Base-by-base conservation (phyloP, 2,113 vertebrate species). In the Tretioscincus oriximinensis region DNA sequence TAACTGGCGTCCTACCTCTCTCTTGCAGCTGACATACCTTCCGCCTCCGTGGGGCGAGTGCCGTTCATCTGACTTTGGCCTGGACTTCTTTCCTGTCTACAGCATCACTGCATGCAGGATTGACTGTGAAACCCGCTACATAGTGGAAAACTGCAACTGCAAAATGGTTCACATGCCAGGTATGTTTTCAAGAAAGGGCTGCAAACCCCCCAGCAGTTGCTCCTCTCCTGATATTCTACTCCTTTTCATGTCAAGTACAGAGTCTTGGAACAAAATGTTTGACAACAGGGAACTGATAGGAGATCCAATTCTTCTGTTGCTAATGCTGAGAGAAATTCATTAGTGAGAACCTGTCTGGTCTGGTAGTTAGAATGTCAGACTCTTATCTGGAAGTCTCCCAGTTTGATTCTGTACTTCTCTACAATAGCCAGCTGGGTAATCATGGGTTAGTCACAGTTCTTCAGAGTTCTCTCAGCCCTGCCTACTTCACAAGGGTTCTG, bases 141-240 rank as follows among this genome's bases (percentile, higher is more conserved):
- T 99, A 1, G 97, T 99, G 85, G 98, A 99, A 88, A 99, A 99
- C 91, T 99, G 98, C 94, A 99, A 99, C 95, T 99, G 98, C 94
- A 97, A 94, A 83, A 99, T 99, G 98, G 98, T 99, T 26, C 97
- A 99, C 92, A 99, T 99, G 98, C 98, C 98, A 77, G 98, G 98
- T 99, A 67, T 86, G 93, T 87, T 54, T 81, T 45, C 26, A 64
- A 51, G n/a, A 31, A 45, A 9, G 47, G 58, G 28, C 22, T 60
- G 65, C 29, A 22, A 78, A 1, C 20, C 11, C 11, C 72, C 18
- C 14, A 10, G 10, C 28, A 11, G 21, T 16, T 22, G 28, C 73
- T 11, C 22, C 29, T 51, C 26, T 24, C 45, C 26, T 60, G 28
- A 29, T 35, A 9, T 60, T 54, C 31, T 18, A 51, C 6, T 9